phyloP scores from a whole-genome alignment of 2,888 invertebrate species.

The Sesia apiformis region DNA sequence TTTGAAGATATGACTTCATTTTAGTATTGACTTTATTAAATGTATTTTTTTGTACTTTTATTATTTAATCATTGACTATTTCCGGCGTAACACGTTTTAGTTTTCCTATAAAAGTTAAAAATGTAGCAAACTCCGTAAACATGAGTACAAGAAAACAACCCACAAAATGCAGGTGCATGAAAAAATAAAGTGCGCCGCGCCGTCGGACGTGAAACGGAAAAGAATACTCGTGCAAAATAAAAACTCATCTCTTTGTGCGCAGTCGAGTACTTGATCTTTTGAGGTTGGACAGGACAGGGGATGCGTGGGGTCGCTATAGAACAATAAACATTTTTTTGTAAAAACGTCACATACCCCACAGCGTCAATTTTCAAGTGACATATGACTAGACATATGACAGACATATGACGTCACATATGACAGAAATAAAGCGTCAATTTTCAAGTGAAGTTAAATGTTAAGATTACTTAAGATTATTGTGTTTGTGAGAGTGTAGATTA shows the following conservation, averaged over 20 bases:
- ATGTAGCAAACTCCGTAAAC: too few species aligned
- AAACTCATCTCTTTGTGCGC: slow-evolving; percentile 44
- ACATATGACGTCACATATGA: too few species aligned
- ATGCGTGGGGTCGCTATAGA: slow-evolving; percentile 22
- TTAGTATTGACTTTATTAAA: too few species aligned
- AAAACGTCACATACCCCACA: too few species aligned
- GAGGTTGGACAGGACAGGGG: slow-evolving; percentile 21
- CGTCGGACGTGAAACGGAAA: slow-evolving; percentile 41
- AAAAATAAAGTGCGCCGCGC: slow-evolving; percentile 34
- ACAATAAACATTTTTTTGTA: too few species aligned
- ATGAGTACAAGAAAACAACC: background rate
- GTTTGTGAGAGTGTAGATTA: too few species aligned
- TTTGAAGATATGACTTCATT: too few species aligned
- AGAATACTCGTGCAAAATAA: slow-evolving; percentile 50
- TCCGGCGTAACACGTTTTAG: background rate
- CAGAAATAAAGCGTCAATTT: too few species aligned
- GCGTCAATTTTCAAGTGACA: too few species aligned
- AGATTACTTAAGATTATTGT: too few species aligned
- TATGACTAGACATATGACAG: too few species aligned
- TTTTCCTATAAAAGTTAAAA: background rate
- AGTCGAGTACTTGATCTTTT: slow-evolving; percentile 60
- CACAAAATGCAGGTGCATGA: slow-evolving; percentile 39
- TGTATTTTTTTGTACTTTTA: background rate
- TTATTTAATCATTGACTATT: background rate
- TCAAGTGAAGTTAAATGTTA: too few species aligned